Percentiles rank a stretch among this genome's conserved stretches.
phyloP scores from a whole-genome alignment of 2,113 vertebrate genomes.

The Notarius quadriscutis region DNA sequence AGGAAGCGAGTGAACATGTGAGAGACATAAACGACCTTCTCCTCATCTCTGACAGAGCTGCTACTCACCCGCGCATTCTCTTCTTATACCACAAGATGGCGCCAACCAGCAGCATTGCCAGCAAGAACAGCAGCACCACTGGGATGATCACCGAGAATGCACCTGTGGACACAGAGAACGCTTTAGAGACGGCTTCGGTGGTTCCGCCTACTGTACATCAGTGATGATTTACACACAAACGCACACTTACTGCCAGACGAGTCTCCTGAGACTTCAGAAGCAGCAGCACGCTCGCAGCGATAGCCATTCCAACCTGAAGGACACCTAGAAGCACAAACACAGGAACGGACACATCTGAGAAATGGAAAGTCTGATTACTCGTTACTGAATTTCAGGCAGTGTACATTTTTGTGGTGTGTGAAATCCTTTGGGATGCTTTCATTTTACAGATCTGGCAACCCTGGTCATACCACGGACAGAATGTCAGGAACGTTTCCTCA shows the following conservation, averaged over 20 bases:
- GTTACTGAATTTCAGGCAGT: not conserved
- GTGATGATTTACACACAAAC: not conserved
- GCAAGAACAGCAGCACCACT: conserved; percentile 80
- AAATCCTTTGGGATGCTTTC: not conserved
- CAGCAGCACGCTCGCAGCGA: conserved; percentile 62
- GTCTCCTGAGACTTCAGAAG: conserved; percentile 45
- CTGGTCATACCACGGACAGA: not conserved
- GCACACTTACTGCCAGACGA: conserved; percentile 64
- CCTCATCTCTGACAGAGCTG: not conserved
- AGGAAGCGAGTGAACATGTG: not conserved
- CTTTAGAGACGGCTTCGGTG: not conserved
- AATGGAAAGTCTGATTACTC: not conserved
- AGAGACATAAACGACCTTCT: not conserved
- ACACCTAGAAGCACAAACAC: conserved; percentile 65
- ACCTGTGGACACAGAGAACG: conserved; percentile 62
- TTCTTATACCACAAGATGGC: conserved; percentile 90
- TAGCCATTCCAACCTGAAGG: conserved; percentile 66
- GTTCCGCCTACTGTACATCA: not conserved
- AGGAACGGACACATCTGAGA: not conserved
- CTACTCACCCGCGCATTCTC: conserved; percentile 88
- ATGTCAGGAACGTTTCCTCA: not conserved
- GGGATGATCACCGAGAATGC: conserved; percentile 83
- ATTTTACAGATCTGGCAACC: not conserved
- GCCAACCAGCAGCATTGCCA: conserved; percentile 78
- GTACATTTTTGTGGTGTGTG: not conserved